Evolutionary conservation across 2,888 invertebrate genomes (phyloP), one percentile per base, ranked within the genome.

Genomic region (Drosophila nr. medialis): DNA sequence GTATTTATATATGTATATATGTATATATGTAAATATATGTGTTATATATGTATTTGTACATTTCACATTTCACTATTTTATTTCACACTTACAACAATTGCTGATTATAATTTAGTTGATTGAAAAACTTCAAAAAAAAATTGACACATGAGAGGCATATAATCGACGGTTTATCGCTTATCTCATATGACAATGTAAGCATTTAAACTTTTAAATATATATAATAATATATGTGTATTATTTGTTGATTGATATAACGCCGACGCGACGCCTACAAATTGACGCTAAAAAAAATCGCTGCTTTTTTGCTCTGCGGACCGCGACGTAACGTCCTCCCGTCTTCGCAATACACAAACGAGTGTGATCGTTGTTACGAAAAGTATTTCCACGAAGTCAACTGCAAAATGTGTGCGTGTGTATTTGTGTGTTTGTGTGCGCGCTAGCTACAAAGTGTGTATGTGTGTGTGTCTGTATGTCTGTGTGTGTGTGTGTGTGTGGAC

Each of bases 281-380:
- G 73, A 80, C 83, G 80, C 78, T 73, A 70, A 80, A 77, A 62
- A 71, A 66, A 70, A 70, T 68, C 77, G 78, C 60, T 81, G 55
- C 56, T 72, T 75, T 71, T 67, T 45, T 54, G 64, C 55, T 81
- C 48, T 83, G 55, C 86, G 80, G 80, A 84, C 78, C 60, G 76
- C 71, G 78, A 61, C 72, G 80, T 77, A 81, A 88, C 91, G 88
- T 89, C 91, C 90, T 90, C 78, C 87, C 91, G 90, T 91, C 92
- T 89, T 88, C 88, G 84, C 92, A 90, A 91, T 92, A 91, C 90
- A 91, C 90, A 91, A 91, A 89, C 92, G 92, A 92, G 91, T 92
- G 92, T 92, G 93, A 92, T 92, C 93, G 91, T 89, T 89, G 90
- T 91, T 89, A 87, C 90, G 86, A 91, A 91, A 89, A 91, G 83